Conservation (phyloP, 2,113 vertebrate species). For the Nipponia nippon region DNA sequence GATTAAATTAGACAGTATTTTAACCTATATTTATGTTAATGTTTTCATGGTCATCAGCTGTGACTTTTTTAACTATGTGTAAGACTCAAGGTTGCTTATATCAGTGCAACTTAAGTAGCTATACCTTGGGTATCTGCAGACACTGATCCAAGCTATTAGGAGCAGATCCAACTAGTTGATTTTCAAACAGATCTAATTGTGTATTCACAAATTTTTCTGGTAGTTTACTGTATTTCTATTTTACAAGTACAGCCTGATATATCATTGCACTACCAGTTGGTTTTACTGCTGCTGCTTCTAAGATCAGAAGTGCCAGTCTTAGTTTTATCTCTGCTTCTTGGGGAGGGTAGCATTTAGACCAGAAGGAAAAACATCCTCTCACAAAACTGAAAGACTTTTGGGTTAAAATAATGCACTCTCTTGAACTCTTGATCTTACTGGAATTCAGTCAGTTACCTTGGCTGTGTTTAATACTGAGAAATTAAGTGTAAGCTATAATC, state of each 20-base stretch:
- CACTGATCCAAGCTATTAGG: neutral
- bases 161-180: neutral
- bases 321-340: neutral
- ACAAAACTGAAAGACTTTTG: neutral
- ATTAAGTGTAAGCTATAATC: neutral
- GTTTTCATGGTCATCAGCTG: neutral
- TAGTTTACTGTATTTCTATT: neutral
- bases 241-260: neutral
- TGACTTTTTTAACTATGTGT: neutral
- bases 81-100: neutral
- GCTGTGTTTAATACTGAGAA: neutral
- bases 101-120: neutral
- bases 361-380: neutral
- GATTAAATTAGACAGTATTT: neutral
- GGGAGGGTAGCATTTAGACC: neutral
- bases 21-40: neutral
- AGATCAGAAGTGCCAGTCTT: neutral
- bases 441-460: neutral
- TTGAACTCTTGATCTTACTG: neutral
- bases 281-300: neutral
- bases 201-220: neutral
- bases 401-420: neutral
- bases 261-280: neutral
- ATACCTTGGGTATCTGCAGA: neutral
- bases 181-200: neutral